Conservation (phyloP, 2,797 vertebrate genomes). For the Picus viridis region DNA sequence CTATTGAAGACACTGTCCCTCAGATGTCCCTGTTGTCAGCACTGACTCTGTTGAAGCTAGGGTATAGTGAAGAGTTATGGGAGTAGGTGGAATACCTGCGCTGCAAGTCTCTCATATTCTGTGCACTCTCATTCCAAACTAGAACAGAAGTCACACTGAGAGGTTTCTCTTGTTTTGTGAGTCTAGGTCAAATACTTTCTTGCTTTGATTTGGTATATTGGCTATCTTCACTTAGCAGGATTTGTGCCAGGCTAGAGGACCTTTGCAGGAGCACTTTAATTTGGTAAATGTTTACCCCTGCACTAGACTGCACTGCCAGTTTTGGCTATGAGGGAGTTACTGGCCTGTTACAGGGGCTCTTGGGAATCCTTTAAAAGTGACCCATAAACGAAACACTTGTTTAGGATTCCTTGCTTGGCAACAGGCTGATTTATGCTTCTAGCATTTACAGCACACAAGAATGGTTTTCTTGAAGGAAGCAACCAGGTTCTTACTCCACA, state of each 20-base stretch:
- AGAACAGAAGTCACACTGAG: background rate
- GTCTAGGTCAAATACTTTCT: background rate
- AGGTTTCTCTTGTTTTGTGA: background rate
- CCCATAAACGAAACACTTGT: background rate
- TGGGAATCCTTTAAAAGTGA: background rate
- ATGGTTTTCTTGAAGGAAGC: background rate
- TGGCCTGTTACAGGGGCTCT: background rate
- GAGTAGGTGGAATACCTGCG: background rate
- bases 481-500: background rate
- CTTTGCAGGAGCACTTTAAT: background rate
- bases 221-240: background rate
- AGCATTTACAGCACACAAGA: background rate
- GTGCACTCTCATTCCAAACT: background rate
- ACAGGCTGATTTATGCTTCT: background rate
- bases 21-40: background rate
- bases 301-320: background rate
- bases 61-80: background rate
- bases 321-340: background rate
- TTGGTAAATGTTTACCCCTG: background rate
- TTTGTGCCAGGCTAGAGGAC: background rate
- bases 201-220: background rate
- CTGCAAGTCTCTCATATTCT: background rate
- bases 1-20: background rate
- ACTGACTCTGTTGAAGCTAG: background rate
- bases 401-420: background rate